Conservation (phyloP, 2,113 vertebrate genomes). For the Galemys pyrenaicus region DNA sequence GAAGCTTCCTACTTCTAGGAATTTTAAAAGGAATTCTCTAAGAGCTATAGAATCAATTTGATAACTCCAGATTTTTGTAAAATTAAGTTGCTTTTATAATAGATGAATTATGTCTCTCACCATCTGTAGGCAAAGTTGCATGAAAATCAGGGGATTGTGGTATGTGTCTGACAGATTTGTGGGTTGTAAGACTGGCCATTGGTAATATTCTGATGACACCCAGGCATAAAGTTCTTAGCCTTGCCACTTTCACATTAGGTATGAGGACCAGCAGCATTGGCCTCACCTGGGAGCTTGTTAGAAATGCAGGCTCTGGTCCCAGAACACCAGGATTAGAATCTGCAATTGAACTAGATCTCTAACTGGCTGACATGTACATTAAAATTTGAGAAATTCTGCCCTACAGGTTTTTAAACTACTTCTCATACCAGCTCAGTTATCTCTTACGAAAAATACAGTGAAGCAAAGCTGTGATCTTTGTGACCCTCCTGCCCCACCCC, state of each 20-base stretch:
- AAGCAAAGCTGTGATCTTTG: background rate
- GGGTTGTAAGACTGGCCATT: background rate
- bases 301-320: background rate
- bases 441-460: background rate
- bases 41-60: background rate
- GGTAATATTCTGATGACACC: background rate
- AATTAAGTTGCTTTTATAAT: background rate
- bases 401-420: background rate
- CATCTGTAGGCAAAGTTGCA: background rate
- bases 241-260: background rate
- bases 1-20: background rate
- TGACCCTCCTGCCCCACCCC: background rate
- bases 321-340: background rate
- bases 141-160: background rate
- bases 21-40: background rate
- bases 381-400: background rate
- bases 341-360: background rate
- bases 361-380: background rate
- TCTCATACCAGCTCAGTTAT: background rate
- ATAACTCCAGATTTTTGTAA: slow-evolving; percentile 3
- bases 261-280: background rate
- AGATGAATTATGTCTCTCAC: background rate
- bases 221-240: background rate
- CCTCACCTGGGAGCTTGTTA: background rate
- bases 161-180: background rate